Evolutionary conservation across 2,888 invertebrate species (phyloP).

Genomic region (Augiades crinisus): DNA sequence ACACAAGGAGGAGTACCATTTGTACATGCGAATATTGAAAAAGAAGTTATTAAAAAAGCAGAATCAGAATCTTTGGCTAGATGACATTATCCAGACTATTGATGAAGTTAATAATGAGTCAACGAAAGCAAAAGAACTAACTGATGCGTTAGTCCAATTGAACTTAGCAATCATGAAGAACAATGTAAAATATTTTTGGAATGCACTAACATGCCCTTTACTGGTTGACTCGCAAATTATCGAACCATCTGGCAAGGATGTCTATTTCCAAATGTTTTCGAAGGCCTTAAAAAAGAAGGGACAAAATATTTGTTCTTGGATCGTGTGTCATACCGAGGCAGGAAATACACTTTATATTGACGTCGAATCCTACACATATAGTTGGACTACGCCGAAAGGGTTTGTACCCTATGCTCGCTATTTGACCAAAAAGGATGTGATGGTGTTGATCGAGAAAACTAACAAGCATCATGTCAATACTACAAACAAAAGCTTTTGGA

Average conservation of each 20-base stretch:
- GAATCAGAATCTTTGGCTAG: constrained; percentile 81
- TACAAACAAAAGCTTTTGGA: constrained; percentile 64
- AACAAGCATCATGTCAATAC: constrained; percentile 68
- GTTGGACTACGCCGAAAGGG: constrained; percentile 77
- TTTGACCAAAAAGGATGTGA: constrained; percentile 68
- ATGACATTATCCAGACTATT: constrained; percentile 76
- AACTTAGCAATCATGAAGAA: constrained; percentile 68
- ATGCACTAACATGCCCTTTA: constrained; percentile 51
- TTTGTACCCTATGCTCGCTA: constrained; percentile 73
- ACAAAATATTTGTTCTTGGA: constrained; percentile 72
- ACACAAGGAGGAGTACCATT: constrained; percentile 70
- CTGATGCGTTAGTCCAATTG: constrained; percentile 66
- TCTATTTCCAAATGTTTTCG: constrained; percentile 74
- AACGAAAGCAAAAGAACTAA: constrained; percentile 67
- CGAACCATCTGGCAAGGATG: constrained; percentile 60
- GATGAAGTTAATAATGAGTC: constrained; percentile 74
- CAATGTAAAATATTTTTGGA: constrained; percentile 62
- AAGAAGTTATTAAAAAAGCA: constrained; percentile 74
- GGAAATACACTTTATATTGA: constrained; percentile 78
- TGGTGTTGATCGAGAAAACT: constrained; percentile 61
- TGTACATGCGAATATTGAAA: constrained; percentile 78
- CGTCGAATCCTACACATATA: constrained; percentile 72
- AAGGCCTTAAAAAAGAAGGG: constrained; percentile 67
- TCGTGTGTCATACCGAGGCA: constrained; percentile 73
- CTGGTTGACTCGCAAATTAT: constrained; percentile 47